Evolutionary conservation across 2,888 invertebrate genomes (phyloP), one percentile per base, ranked within the genome.

Genomic region (Linnaemya tessellans): DNA sequence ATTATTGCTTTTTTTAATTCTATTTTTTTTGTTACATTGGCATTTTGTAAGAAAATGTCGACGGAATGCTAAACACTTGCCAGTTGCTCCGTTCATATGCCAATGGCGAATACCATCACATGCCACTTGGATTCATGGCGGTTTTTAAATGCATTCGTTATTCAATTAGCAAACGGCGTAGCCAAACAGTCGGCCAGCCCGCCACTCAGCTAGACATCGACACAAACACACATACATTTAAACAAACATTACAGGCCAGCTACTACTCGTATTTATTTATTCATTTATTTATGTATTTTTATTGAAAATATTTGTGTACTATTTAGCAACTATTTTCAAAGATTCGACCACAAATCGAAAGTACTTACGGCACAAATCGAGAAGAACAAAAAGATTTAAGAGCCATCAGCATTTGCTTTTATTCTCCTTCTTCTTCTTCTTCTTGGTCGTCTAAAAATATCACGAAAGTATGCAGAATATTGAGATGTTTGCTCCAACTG

Each of bases 101-200:
- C 85, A 85, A 82, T 85, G 85, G 85, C 82, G 85, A 85, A 85
- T 85, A 80, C 85, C 85, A 85, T 85, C 85, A 85, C 85, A 85
- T 85, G 85, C 85, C 85, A 85, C 54, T 79, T 75, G 85, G 85
- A 85, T 85, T 85, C 85, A 80, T 85, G 79, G 82, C 85, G 75
- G 71, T 70, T 82, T 85, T 85, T 75, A 82, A 85, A 85, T 85
- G 85, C 85, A 85, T 80, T 85, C 79, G 82, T 85, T 85, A 85
- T 82, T 85, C 85, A 85, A 85, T 85, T 85, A 85, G 75, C 82
- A 64, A 84, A 65, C 60, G 46, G 30, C 65, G 60, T 56, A 64
- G n/a, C 15, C 25, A 22, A 67, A 22, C 68, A 68, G 22, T 30
- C 80, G 58, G n/a, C 54, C 64, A 65, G 10, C 13, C 51, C 18